Conservation (phyloP, 2,888 invertebrate species). For the Tenthredo scrophulariae region DNA sequence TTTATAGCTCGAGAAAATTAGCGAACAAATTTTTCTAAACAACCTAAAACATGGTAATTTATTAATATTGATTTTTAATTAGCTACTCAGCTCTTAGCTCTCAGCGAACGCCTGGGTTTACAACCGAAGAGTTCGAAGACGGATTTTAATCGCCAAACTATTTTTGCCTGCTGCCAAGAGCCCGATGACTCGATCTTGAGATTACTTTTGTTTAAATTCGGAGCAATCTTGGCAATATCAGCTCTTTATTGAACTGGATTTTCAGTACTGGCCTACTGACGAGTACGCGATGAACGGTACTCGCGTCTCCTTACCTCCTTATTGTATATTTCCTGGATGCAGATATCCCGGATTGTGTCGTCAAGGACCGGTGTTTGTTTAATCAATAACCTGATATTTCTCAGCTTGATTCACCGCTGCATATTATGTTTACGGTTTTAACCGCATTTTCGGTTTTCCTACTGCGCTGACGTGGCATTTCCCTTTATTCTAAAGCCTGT, state of each 20-base stretch:
- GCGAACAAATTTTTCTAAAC: background rate
- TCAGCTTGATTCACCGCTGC: background rate
- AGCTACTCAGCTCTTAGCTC: background rate
- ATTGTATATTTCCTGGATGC: background rate
- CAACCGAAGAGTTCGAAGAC: background rate
- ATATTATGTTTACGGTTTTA: background rate
- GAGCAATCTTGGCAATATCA: background rate
- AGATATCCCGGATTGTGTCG: background rate
- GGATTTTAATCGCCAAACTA: background rate
- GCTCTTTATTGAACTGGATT: constrained; percentile 29
- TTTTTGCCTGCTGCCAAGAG: background rate
- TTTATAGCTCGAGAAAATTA: background rate
- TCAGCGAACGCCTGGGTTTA: background rate
- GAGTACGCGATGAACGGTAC: constrained; percentile 23
- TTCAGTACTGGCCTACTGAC: constrained; percentile 9
- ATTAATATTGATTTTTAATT: background rate
- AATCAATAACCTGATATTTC: constrained; percentile 10
- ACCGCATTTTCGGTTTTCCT: background rate
- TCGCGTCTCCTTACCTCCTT: background rate
- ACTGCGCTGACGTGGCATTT: background rate
- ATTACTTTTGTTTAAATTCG: background rate
- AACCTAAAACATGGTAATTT: background rate
- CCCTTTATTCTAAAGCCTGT: background rate
- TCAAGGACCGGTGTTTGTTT: constrained; percentile 21
- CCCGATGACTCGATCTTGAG: background rate